phyloP scores from a whole-genome alignment of 2,888 invertebrate species.

The Eilema sororculum region DNA sequence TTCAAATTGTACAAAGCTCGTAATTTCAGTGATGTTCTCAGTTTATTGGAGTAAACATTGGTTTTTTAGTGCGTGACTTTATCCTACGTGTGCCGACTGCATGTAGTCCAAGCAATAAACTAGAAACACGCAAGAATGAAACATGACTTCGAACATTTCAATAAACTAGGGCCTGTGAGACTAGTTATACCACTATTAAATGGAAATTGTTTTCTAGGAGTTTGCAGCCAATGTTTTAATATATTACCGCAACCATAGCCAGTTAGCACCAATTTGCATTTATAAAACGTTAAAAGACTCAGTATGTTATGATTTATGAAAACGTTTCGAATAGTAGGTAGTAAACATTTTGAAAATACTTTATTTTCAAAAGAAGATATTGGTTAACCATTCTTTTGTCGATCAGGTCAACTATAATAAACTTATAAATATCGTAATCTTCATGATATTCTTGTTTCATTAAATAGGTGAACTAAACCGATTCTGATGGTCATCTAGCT shows the following conservation, averaged over 20 bases:
- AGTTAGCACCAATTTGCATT: neutral
- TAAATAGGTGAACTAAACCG: neutral
- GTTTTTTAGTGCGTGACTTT: constrained; percentile 69
- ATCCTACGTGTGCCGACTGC: constrained; percentile 45
- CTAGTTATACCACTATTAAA: constrained; percentile 34
- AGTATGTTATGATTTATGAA: neutral
- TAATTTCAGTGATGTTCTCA: constrained; percentile 57
- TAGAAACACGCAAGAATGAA: constrained; percentile 52
- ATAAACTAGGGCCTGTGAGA: constrained; percentile 34
- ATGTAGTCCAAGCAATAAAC: constrained; percentile 48
- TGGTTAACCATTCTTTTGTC: neutral
- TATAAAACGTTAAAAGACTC: neutral
- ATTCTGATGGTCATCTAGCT: neutral
- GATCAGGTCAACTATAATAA: neutral
- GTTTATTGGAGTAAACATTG: constrained; percentile 63
- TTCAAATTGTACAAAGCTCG: constrained; percentile 59
- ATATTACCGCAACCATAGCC: neutral
- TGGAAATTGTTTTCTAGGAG: constrained; percentile 15
- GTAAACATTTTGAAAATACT: neutral
- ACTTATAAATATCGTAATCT: neutral
- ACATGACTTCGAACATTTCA: constrained; percentile 52
- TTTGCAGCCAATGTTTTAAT: constrained; percentile 1
- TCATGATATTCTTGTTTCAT: neutral
- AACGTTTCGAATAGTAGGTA: neutral
- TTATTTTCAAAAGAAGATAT: neutral